Base-by-base conservation (phyloP, 2,888 invertebrate genomes). In the Hypena proboscidalis region DNA sequence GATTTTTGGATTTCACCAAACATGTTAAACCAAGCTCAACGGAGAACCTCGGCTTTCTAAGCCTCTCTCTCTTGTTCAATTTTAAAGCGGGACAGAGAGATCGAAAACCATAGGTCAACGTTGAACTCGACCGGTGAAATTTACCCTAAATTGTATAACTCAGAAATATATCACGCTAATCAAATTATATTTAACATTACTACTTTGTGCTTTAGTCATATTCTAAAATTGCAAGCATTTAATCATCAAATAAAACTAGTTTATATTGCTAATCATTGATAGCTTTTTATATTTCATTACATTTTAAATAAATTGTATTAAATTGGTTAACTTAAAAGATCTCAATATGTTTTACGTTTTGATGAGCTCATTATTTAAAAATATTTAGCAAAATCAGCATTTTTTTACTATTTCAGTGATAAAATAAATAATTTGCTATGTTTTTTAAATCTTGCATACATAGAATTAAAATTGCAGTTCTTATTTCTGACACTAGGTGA, bases 401-500 rank as follows among this genome's bases (percentile, higher is more conserved):
- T 26, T 14, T 26, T 11, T 2, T n/a, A 15, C 8, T 17, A 5
- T 8, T 15, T 29, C 9, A 4, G n/a, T 7, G 1, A 1, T 4
- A 13, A 25, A 2, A n/a, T 9, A 14, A 13, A 13, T 21, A 13
- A 1, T 23, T 37, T 30, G 37, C 11, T 30, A 6, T 37, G 15
- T 10, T 20, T 29, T 2, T 1, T 9, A 36, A 3, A n/a, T 6
- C 9, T 8, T n/a, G 9, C 25, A 19, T 6, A 4, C 14, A 33
- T 13, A n/a, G n/a, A n/a, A n/a, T n/a, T n/a, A n/a, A n/a, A n/a
- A n/a, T 35, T 8, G 45, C 17, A 31, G 30, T 53, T 22, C 14
- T 22, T 33, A 39, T 8, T 15, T 21, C 11, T 11, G 31, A 27
- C 31, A 45, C 40, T n/a, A 45, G 38, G 31, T 40, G 37, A 38